phyloP scores from a whole-genome alignment of 1,140 invertebrate species.

The Tachypleus tridentatus region DNA sequence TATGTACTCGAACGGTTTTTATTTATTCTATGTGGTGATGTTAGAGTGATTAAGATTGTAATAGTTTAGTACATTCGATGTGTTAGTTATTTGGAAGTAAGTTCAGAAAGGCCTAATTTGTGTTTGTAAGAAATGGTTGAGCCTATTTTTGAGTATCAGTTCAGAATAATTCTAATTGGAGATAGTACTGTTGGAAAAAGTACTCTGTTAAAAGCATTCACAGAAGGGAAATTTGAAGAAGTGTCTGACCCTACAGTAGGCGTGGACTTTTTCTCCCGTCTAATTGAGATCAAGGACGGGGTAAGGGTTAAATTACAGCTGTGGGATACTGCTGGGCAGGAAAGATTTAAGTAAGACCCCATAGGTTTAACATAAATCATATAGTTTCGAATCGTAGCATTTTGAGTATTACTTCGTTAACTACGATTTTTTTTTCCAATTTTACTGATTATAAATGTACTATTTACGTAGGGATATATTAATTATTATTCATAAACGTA shows the following conservation, averaged over 20 bases:
- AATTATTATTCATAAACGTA: too few species aligned
- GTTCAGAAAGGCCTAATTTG: too few species aligned
- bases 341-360: constrained; percentile 66
- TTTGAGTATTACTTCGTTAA: too few species aligned
- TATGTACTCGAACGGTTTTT: too few species aligned
- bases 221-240: constrained; percentile 95
- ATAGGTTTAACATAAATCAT: background rate
- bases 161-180: constrained; percentile 92
- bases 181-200: constrained; percentile 98
- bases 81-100: too few species aligned
- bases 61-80: too few species aligned
- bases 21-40: too few species aligned
- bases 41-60: too few species aligned
- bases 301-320: constrained; percentile 93
- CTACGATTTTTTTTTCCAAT: too few species aligned
- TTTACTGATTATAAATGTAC: too few species aligned
- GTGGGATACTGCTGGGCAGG: constrained; percentile 99
- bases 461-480: too few species aligned
- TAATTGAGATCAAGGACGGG: constrained; percentile 90
- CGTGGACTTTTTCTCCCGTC: constrained; percentile 92
- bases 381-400: too few species aligned
- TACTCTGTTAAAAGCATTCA: constrained; percentile 91
- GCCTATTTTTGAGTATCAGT: constrained; percentile 97
- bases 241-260: constrained; percentile 94
- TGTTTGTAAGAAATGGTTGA: constrained; percentile 56